These are phyloP conservation scores for Paratilapia polleni DNA, from an alignment of 2,113 vertebrate species.

Conservation along the genomic window DNA sequence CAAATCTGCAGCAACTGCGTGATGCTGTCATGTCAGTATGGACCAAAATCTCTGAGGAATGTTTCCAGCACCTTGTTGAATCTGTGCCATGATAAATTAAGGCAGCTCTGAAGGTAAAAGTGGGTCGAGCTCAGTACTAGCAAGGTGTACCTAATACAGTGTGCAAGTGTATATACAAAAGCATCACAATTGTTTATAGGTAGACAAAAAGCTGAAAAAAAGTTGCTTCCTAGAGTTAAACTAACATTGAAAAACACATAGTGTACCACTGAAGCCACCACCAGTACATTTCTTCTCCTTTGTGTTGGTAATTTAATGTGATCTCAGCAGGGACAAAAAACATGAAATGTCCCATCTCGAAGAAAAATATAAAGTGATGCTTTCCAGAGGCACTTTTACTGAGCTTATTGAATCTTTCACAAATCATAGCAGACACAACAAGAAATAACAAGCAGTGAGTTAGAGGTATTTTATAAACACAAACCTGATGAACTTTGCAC, in stretches of 20 bases:
- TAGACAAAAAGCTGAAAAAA: rapidly evolving
- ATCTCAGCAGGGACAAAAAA: not conserved
- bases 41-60: conserved; percentile 2
- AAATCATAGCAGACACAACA: not conserved
- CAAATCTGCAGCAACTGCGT: not conserved
- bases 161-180: not conserved
- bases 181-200: not conserved
- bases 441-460: not conserved
- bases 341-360: not conserved
- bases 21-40: not conserved
- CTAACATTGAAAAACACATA: not conserved
- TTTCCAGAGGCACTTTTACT: not conserved
- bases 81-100: not conserved
- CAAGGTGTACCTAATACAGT: not conserved
- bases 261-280: not conserved
- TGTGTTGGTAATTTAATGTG: not conserved
- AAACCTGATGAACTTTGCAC: not conserved
- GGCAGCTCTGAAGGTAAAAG: not conserved
- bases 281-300: too few species aligned
- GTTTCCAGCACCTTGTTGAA: not conserved
- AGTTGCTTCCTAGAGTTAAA: not conserved
- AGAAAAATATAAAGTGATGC: not conserved
- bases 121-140: not conserved
- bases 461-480: not conserved
- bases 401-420: not conserved